Evolutionary conservation across 2,113 vertebrate genomes (phyloP).

Genomic region (Xiphophorus maculatus): DNA sequence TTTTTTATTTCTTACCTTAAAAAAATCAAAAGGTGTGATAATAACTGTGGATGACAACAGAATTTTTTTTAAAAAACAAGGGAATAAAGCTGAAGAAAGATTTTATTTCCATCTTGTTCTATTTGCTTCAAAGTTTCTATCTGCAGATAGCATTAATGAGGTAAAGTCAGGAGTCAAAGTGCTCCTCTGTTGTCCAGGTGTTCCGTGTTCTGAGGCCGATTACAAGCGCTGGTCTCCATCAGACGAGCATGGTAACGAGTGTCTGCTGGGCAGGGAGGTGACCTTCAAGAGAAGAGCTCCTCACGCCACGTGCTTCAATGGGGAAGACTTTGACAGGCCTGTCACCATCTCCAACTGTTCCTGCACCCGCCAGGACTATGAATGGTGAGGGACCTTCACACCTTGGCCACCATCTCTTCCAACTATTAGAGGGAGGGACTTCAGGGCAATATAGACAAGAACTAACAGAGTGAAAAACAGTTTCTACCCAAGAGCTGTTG

Average conservation of each 20-base stretch:
- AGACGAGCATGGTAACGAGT: constrained; percentile 93
- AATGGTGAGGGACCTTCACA: constrained; percentile 83
- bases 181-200: constrained; percentile 76
- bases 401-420: no score
- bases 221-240: constrained; percentile 98
- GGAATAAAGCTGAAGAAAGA: no score
- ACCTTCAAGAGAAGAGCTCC: constrained; percentile 93
- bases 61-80: no score
- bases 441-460: no score
- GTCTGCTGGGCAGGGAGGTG: constrained; percentile 90
- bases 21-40: no score
- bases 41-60: no score
- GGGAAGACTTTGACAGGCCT: constrained; percentile 95
- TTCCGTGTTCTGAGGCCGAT: constrained; percentile 92
- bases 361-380: constrained; percentile 94
- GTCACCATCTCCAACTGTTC: constrained; percentile 94
- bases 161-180: not conserved
- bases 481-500: no score
- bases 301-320: constrained; percentile 95
- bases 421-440: no score
- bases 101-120: not conserved
- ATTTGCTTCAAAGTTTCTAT: not conserved
- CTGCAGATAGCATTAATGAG: not conserved
- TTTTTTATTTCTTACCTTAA: no score
- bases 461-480: no score